Conservation (phyloP, 2,797 vertebrate species). For the Mus minutoides region DNA sequence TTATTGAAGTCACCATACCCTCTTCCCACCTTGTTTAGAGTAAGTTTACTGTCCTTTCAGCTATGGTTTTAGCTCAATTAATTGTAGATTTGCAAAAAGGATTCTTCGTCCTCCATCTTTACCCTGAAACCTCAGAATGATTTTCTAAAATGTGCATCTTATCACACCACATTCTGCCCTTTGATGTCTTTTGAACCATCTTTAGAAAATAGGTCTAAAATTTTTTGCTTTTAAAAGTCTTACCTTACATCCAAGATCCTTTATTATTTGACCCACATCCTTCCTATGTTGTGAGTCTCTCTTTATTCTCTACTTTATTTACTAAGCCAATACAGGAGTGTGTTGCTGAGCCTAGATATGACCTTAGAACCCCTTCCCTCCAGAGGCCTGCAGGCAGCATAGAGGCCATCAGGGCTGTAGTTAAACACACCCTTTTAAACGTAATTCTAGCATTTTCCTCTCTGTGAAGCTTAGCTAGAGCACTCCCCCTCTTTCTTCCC, state of each 20-base stretch:
- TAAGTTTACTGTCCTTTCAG: neutral
- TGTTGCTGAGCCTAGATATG: neutral
- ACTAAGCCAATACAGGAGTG: neutral
- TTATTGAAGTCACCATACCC: neutral
- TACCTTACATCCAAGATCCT: neutral
- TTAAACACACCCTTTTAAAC: neutral
- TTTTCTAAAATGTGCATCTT: constrained; percentile 26
- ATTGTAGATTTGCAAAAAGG: neutral
- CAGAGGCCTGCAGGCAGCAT: neutral
- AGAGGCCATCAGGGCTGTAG: neutral
- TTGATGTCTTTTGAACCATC: neutral
- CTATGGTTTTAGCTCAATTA: neutral
- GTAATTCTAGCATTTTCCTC: neutral
- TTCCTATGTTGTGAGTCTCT: neutral
- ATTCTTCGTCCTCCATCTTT: constrained; percentile 10
- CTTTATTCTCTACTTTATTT: neutral
- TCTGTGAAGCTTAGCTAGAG: neutral
- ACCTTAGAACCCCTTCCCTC: neutral
- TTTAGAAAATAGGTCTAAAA: constrained; percentile 30
- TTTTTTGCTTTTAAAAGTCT: neutral
- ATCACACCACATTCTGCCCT: neutral
- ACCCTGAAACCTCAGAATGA: neutral
- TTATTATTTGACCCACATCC: neutral
- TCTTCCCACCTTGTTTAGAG: neutral
- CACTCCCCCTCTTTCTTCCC: neutral